These are phyloP conservation scores for Stegostoma tigrinum DNA, from an alignment of 2,113 vertebrate genomes.

Conservation along the genomic window DNA sequence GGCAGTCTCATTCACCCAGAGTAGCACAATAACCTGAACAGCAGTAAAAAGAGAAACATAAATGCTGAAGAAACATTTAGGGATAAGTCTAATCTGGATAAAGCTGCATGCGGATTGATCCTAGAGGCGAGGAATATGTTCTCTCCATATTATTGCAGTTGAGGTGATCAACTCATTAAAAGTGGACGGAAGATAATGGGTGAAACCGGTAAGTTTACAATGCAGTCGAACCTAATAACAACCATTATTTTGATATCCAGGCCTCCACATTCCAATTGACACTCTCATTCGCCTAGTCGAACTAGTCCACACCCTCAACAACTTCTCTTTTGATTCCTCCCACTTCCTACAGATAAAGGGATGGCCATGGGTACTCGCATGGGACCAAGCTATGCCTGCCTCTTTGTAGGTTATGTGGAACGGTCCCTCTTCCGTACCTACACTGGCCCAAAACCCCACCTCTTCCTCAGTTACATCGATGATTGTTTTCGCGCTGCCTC, in stretches of 20 bases:
- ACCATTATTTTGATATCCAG: conserved; percentile 75
- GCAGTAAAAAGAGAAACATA: not conserved
- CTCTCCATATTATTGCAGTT: conserved; percentile 69
- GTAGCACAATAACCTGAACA: conserved; percentile 56
- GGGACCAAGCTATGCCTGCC: too few species aligned
- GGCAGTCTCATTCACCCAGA: conserved; percentile 75
- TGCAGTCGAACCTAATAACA: conserved; percentile 81
- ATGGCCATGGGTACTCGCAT: too few species aligned
- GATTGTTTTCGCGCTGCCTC: too few species aligned
- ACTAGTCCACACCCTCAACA: too few species aligned
- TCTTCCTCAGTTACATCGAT: too few species aligned
- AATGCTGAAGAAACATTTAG: conserved; percentile 40
- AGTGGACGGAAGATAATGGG: conserved; percentile 56
- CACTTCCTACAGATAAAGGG: too few species aligned
- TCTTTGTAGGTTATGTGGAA: too few species aligned
- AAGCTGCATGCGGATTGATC: conserved; percentile 73
- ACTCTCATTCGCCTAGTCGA: too few species aligned
- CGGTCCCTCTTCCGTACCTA: too few species aligned
- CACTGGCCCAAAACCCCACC: too few species aligned
- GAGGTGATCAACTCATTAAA: conserved; percentile 76
- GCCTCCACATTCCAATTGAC: conserved; percentile 58
- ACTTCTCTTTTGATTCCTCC: too few species aligned
- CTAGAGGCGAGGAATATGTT: conserved; percentile 71
- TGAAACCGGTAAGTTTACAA: conserved; percentile 64
- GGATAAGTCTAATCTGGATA: conserved; percentile 76